A percentile compares a stretch with the other conserved stretches of the same genome.
phyloP scores from a whole-genome alignment of 1,140 invertebrate genomes.

The Drosophila repletoides region DNA sequence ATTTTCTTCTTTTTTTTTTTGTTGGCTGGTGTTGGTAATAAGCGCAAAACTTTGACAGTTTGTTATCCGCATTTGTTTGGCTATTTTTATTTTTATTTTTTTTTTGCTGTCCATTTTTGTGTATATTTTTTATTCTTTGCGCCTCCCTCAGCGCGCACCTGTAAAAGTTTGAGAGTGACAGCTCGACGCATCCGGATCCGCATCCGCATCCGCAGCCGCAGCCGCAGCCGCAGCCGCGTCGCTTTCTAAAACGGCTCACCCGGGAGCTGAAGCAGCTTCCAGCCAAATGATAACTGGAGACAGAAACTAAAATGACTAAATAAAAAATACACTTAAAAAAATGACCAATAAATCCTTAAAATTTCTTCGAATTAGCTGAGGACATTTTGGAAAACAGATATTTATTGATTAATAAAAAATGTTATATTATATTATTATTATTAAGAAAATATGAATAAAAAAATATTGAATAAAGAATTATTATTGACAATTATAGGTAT shows the following conservation, averaged over 20 bases:
- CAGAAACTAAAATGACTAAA: conserved; percentile 27
- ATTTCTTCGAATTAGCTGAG: too few species aligned
- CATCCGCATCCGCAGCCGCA: conserved; percentile 1
- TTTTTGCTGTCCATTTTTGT: conserved; percentile 1
- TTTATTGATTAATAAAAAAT: too few species aligned
- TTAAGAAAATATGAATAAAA: too few species aligned
- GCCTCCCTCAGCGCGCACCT: conserved; percentile 63
- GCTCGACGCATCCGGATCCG: conserved; percentile 12
- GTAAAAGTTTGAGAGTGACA: conserved; percentile 65
- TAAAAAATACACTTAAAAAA: neutral
- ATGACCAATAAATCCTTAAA: too few species aligned
- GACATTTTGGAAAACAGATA: too few species aligned
- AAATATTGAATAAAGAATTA: too few species aligned
- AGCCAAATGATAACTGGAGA: conserved; percentile 52
- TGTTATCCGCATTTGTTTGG: conserved; percentile 75
- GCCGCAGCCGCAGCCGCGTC: conserved; percentile 3
- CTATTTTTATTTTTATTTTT: conserved; percentile 38
- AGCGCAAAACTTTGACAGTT: conserved; percentile 78
- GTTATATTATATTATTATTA: too few species aligned
- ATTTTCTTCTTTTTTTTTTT: conserved; percentile 16
- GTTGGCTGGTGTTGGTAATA: conserved; percentile 62
- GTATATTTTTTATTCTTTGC: conserved; percentile 17
- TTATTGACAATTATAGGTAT: neutral
- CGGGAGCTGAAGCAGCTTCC: conserved; percentile 37
- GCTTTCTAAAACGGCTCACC: conserved; percentile 59